phyloP scores from a whole-genome alignment of 2,797 vertebrate species.

The Psittacula derbiana region DNA sequence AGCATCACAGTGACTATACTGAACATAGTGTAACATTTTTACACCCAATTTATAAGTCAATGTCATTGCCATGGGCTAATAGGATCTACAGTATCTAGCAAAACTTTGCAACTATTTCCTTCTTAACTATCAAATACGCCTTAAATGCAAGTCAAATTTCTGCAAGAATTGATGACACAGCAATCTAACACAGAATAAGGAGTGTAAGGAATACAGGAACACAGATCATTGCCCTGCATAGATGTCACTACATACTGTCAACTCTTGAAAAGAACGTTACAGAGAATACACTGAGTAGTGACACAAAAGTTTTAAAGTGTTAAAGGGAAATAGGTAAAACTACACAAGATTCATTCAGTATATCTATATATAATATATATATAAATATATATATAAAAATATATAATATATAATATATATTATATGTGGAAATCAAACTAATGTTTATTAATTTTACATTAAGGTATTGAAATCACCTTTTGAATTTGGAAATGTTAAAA shows the following conservation, averaged over 20 bases:
- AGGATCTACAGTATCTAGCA: neutral
- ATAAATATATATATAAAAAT: too few species aligned
- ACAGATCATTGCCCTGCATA: neutral
- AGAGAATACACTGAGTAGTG: neutral
- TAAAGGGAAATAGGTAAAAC: neutral
- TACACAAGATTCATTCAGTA: neutral
- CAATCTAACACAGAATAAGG: neutral
- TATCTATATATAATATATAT: too few species aligned
- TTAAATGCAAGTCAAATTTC: neutral
- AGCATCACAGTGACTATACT: neutral
- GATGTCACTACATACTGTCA: neutral
- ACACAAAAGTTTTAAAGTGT: neutral
- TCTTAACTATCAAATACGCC: neutral
- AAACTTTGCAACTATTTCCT: neutral
- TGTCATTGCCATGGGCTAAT: neutral
- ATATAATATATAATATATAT: too few species aligned
- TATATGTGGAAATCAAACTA: neutral
- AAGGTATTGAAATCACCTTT: neutral
- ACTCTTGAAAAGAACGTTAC: neutral
- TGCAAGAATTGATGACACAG: neutral
- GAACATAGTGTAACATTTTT: neutral
- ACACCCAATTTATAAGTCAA: neutral
- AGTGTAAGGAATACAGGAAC: neutral
- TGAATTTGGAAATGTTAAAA: constrained; percentile 29
- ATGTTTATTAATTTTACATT: neutral